Conservation (phyloP, 2,797 vertebrate genomes). For the Syndactyla subalaris region DNA sequence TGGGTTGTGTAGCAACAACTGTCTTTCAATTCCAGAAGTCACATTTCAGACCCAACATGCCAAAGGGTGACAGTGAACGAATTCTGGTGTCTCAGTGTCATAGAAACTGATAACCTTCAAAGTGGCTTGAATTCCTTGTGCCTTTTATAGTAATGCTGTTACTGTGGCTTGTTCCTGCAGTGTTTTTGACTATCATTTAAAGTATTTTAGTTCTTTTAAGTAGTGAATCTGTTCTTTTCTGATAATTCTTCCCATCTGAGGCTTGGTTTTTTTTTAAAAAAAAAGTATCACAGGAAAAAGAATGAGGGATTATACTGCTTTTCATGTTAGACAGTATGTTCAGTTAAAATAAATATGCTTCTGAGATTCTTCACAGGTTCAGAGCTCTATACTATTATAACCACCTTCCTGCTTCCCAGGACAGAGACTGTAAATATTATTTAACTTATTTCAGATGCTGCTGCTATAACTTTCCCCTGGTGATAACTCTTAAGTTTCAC, state of each 20-base stretch:
- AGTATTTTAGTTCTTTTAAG: not conserved
- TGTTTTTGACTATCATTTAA: not conserved
- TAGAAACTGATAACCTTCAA: not conserved
- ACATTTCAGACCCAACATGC: not conserved
- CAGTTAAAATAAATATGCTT: not conserved
- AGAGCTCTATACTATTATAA: not conserved
- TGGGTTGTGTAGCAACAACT: not conserved
- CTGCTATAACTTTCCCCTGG: not conserved
- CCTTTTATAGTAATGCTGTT: not conserved
- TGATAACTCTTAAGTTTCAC: not conserved
- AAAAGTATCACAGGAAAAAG: not conserved
- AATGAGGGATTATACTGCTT: not conserved
- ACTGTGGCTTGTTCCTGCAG: not conserved
- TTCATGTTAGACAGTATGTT: not conserved
- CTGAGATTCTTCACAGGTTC: not conserved
- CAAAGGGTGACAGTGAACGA: rapidly evolving
- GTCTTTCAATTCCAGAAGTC: not conserved
- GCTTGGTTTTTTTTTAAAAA: not conserved
- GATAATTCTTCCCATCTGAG: not conserved
- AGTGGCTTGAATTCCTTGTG: not conserved
- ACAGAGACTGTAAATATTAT: not conserved
- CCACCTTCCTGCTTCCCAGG: not conserved
- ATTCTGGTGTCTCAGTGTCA: not conserved
- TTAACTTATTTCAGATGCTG: not conserved
- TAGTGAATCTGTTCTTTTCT: not conserved